Base-by-base conservation (phyloP, 1,140 invertebrate genomes). In the Ridgeia piscesae region DNA sequence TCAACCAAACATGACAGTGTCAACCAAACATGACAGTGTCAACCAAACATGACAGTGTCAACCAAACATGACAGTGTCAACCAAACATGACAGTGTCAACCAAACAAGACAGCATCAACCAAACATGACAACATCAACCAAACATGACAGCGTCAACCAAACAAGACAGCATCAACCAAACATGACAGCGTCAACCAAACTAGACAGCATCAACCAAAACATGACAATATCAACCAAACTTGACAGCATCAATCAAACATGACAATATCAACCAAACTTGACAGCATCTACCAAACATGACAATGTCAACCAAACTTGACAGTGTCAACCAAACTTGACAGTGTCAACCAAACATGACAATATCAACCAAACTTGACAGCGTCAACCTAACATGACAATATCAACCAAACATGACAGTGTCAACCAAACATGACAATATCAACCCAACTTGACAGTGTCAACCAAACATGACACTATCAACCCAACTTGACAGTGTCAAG, bases 41-140 rank as follows among this genome's bases (percentile, higher is more conserved):
- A 94, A 92, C 50, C 21, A 91, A 92, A 89, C 2, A 89, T 92
- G 35, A 92, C 27, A 92, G 4, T 34, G 88, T n/a, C 88, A 94
- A 92, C 50, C 21, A 91, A 92, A 89, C 2, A 89, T 92, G 35
- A 92, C 27, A 92, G 4, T 34, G 88, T n/a, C 88, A 94, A 92
- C 50, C 21, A 91, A 92, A 89, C 2, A 89, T 92, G 35, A 92
- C 27, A 92, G 4, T 34, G 88, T n/a, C n/a, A n/a, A n/a, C n/a
- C n/a, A n/a, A n/a, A n/a, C n/a, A n/a, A n/a, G n/a, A n/a, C n/a
- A n/a, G n/a, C n/a, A n/a, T n/a, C 88, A 94, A 92, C 50, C 21
- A 91, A 92, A 89, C 2, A 89, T 92, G 35, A 92, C 27, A 92
- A 6, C 31, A 42, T n/a, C 88, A 94, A 92, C 50, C 21, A 91